A percentile compares a stretch with the other conserved stretches of the same genome.
Conservation (phyloP, 2,888 invertebrate species). For the Platycheirus albimanus region DNA sequence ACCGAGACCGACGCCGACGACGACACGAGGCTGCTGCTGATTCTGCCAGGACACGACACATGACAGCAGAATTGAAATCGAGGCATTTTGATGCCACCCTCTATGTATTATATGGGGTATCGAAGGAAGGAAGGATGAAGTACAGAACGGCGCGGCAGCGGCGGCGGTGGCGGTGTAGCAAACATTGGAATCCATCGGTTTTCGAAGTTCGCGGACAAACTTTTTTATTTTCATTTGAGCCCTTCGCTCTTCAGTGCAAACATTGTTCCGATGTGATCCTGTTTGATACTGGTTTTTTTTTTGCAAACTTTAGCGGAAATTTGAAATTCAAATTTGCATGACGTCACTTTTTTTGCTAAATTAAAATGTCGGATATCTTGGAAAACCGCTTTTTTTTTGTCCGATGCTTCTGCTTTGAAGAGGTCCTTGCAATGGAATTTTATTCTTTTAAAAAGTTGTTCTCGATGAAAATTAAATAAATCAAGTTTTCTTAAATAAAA, state of each 20-base stretch:
- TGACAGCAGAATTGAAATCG: constrained; percentile 30
- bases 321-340: constrained; percentile 67
- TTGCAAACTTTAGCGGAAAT: constrained; percentile 58
- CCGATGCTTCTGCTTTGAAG: neutral
- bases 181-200: constrained; percentile 39
- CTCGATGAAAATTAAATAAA: constrained; percentile 62
- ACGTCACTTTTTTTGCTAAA: constrained; percentile 58
- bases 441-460: constrained; percentile 40
- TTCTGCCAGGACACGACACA: constrained; percentile 58
- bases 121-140: neutral
- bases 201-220: constrained; percentile 48
- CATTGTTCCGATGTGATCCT: constrained; percentile 29
- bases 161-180: too few species aligned
- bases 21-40: neutral
- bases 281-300: too few species aligned
- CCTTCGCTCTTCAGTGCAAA: constrained; percentile 12
- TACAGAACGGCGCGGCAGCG: too few species aligned
- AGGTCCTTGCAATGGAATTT: constrained; percentile 12
- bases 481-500: constrained; percentile 26
- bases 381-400: constrained; percentile 6
- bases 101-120: neutral
- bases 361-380: constrained; percentile 60
- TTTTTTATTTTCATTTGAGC: constrained; percentile 27
- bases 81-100: constrained; percentile 38
- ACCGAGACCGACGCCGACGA: too few species aligned